These are phyloP conservation scores for Tiliqua scincoides DNA, from an alignment of 2,113 vertebrate species.

Conservation along the genomic window DNA sequence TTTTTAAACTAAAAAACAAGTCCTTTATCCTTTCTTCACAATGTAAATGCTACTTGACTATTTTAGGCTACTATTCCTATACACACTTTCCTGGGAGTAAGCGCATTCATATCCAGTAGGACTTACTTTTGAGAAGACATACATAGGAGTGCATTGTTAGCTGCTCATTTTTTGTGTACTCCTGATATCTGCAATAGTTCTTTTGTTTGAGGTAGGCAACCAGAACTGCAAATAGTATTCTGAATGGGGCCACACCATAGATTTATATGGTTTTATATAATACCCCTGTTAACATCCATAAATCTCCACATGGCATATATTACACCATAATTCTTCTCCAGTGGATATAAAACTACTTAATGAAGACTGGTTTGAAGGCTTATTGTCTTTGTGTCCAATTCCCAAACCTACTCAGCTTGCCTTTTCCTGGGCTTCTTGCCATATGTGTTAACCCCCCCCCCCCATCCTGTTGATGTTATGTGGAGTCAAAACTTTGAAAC, in stretches of 20 bases:
- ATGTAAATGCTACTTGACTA: neutral
- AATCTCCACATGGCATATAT: slow-evolving; percentile 44
- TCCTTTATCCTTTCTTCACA: neutral
- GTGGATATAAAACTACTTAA: slow-evolving; percentile 64
- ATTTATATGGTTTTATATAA: slow-evolving; percentile 34
- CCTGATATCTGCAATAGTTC: neutral
- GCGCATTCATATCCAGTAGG: no score
- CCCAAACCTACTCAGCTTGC: slow-evolving; percentile 32
- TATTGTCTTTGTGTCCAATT: slow-evolving; percentile 64
- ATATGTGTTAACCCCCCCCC: slow-evolving; percentile 61
- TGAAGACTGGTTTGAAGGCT: slow-evolving; percentile 62
- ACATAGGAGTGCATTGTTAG: no score
- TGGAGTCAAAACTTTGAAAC: slow-evolving; percentile 65
- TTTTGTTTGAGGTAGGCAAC: neutral
- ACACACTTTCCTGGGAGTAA: no score
- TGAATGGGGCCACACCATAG: slow-evolving; percentile 11
- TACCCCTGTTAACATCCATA: slow-evolving; percentile 54
- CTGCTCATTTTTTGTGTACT: neutral
- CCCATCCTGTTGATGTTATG: slow-evolving; percentile 65
- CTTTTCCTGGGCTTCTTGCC: slow-evolving; percentile 67
- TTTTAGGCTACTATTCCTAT: no score
- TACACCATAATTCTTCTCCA: slow-evolving; percentile 52
- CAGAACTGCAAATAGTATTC: neutral
- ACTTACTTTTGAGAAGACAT: no score
- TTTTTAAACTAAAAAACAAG: neutral